Evolutionary conservation across 2,888 invertebrate species (phyloP).

Genomic region (Eilema caniola): DNA sequence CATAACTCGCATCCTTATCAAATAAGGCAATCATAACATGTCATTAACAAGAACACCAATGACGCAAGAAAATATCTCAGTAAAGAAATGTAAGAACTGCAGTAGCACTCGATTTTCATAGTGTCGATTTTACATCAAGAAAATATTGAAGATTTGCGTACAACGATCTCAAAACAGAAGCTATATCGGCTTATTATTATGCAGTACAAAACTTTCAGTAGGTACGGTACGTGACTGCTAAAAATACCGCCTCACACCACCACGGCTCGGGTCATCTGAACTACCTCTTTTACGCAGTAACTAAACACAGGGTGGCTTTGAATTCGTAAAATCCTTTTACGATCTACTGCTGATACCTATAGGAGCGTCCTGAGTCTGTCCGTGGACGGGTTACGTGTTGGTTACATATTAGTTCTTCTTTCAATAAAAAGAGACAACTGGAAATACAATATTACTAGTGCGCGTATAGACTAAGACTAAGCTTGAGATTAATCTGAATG

Average conservation of each 20-base stretch:
- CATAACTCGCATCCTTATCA: background rate
- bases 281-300: constrained; percentile 4
- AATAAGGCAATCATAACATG: background rate
- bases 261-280: background rate
- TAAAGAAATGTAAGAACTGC: constrained; percentile 5
- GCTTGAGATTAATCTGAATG: too few species aligned
- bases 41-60: constrained; percentile 3
- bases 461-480: background rate
- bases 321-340: constrained; percentile 3
- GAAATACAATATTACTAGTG: background rate
- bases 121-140: constrained; percentile 10
- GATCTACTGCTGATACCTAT: background rate
- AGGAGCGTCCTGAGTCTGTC: background rate
- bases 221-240: background rate
- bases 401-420: background rate
- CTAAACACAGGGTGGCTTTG: background rate
- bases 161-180: background rate
- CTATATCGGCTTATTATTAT: background rate
- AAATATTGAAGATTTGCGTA: constrained; percentile 13
- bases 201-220: background rate
- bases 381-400: background rate
- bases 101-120: too few species aligned
- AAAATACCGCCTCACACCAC: constrained; percentile 7
- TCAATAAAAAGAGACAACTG: background rate
- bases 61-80: constrained; percentile 11